A percentile compares a stretch with the other conserved stretches of the same genome.
These are phyloP conservation scores for Sceloporus tristichus DNA, from an alignment of 2,113 vertebrate species.

Conservation along the genomic window DNA sequence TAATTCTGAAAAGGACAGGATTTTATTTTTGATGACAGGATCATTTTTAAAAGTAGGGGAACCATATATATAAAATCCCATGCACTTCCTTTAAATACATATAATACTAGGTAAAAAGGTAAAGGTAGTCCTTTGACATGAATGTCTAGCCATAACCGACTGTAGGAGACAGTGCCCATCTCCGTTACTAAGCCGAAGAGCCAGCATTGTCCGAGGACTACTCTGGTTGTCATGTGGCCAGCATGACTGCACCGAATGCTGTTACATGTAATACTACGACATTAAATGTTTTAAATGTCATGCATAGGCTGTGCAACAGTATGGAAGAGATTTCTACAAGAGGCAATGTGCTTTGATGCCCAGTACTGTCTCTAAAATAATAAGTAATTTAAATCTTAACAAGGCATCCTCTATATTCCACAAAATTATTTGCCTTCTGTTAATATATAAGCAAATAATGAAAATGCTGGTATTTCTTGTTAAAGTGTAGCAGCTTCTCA, in stretches of 20 bases:
- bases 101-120: too few relatives aligned
- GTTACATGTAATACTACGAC: too few relatives aligned
- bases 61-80: neutral
- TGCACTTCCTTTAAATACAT: neutral
- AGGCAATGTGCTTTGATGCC: neutral
- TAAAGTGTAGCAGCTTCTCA: neutral
- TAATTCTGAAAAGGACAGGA: neutral
- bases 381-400: neutral
- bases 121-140: too few relatives aligned
- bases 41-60: neutral
- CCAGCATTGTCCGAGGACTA: too few relatives aligned
- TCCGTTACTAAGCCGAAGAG: too few relatives aligned
- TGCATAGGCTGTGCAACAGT: neutral
- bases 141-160: too few relatives aligned
- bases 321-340: neutral
- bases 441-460: neutral
- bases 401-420: neutral
- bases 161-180: too few relatives aligned
- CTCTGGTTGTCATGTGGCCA: too few relatives aligned
- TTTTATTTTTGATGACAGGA: too few relatives aligned
- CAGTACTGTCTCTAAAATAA: neutral
- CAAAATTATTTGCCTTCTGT: neutral
- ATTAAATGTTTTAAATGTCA: neutral
- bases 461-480: neutral
- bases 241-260: too few relatives aligned